phyloP scores from a whole-genome alignment of 2,888 invertebrate genomes.

The Agonum fuliginosum region DNA sequence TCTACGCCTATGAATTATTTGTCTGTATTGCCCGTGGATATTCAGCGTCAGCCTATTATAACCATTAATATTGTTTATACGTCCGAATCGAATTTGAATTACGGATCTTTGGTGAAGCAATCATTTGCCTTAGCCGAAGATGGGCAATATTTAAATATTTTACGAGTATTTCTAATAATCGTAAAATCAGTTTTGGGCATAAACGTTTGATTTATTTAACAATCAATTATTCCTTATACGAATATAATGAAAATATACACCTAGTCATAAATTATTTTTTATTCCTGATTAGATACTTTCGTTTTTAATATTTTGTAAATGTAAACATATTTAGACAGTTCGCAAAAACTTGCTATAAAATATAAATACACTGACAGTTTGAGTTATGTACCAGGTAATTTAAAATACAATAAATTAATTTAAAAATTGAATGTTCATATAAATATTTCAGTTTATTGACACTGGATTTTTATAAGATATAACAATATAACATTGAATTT shows the following conservation, averaged over 20 bases:
- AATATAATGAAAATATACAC: neutral
- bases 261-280: neutral
- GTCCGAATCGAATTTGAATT: constrained; percentile 36
- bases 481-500: too few species aligned
- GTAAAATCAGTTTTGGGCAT: neutral
- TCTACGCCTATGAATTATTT: constrained; percentile 23
- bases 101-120: constrained; percentile 7
- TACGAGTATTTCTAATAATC: neutral
- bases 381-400: too few species aligned
- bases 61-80: constrained; percentile 33
- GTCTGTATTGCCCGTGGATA: constrained; percentile 11
- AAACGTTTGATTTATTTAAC: neutral
- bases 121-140: too few species aligned
- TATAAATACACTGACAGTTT: too few species aligned
- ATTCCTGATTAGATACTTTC: neutral
- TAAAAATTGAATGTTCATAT: too few species aligned
- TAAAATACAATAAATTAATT: too few species aligned
- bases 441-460: too few species aligned
- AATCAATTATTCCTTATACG: neutral
- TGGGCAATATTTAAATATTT: constrained; percentile 19
- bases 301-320: too few species aligned
- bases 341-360: too few species aligned
- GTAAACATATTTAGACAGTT: too few species aligned
- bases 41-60: constrained; percentile 5
- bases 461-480: too few species aligned